phyloP scores from a whole-genome alignment of 2,888 invertebrate genomes.

The Volucella bombylans region DNA sequence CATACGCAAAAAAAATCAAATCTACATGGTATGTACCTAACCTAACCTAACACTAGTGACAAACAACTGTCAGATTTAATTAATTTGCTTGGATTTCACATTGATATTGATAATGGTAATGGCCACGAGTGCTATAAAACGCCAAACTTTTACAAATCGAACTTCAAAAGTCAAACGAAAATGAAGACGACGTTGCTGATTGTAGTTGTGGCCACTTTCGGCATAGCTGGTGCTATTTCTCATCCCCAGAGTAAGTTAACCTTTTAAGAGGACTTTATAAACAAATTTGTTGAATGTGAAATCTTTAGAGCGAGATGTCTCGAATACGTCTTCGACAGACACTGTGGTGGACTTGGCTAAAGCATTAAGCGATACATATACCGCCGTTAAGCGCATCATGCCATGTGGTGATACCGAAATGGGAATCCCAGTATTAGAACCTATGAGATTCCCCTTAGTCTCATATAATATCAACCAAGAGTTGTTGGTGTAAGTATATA shows the following conservation, averaged over 20 bases:
- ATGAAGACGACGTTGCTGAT: constrained; percentile 23
- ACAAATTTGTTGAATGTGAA: neutral
- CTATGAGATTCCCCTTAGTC: constrained; percentile 47
- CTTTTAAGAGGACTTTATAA: neutral
- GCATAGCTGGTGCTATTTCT: constrained; percentile 7
- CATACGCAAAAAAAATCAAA: too few species aligned
- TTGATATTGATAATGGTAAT: too few species aligned
- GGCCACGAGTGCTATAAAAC: constrained; percentile 10
- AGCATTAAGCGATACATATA: neutral
- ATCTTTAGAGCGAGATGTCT: neutral
- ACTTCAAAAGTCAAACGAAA: constrained; percentile 5
- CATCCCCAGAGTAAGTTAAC: constrained; percentile 27
- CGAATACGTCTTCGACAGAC: neutral
- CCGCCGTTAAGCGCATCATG: constrained; percentile 75
- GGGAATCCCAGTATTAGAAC: constrained; percentile 76
- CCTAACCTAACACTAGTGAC: too few species aligned
- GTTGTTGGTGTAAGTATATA: constrained; percentile 21
- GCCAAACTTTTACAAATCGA: neutral
- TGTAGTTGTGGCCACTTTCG: constrained; percentile 24
- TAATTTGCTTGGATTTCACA: too few species aligned
- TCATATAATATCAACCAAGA: constrained; percentile 27
- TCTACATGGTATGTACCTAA: too few species aligned
- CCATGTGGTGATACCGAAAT: constrained; percentile 76
- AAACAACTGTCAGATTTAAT: too few species aligned
- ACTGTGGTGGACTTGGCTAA: neutral